A percentile compares a stretch with the other conserved stretches of the same genome.
These are phyloP conservation scores for Rhingia rostrata DNA, from an alignment of 2,888 invertebrate species.

Conservation along the genomic window DNA sequence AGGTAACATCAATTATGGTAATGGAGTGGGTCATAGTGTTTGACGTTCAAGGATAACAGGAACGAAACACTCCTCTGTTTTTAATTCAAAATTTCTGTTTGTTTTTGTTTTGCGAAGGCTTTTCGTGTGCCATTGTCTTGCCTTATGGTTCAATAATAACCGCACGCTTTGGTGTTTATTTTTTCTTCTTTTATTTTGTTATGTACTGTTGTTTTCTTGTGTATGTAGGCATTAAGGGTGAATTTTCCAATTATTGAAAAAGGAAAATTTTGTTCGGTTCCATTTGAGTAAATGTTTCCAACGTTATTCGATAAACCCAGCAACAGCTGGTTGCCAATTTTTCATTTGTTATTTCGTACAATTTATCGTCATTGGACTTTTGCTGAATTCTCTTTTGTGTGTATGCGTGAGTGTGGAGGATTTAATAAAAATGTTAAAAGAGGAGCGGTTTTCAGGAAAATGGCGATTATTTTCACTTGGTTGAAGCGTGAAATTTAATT, in stretches of 20 bases:
- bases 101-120: slow-evolving; percentile 21
- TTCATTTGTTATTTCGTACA: slow-evolving; percentile 30
- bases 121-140: slow-evolving; percentile 35
- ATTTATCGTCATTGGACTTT: slow-evolving; percentile 13
- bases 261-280: slow-evolving; percentile 59
- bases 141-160: slow-evolving; percentile 20
- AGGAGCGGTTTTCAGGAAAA: slow-evolving; percentile 53
- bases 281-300: slow-evolving; percentile 51
- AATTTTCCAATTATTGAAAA: slow-evolving; percentile 68
- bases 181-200: background rate
- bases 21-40: slow-evolving; percentile 46
- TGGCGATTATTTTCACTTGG: slow-evolving; percentile 61
- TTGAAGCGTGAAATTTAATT: slow-evolving; percentile 62
- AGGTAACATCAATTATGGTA: slow-evolving; percentile 65
- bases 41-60: slow-evolving; percentile 22
- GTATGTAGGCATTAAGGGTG: slow-evolving; percentile 24
- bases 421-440: slow-evolving; percentile 67
- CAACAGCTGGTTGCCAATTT: slow-evolving; percentile 66
- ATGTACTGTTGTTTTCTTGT: slow-evolving; percentile 3
- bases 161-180: slow-evolving; percentile 10
- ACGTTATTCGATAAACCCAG: slow-evolving; percentile 46
- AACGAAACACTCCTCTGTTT: slow-evolving; percentile 49
- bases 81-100: slow-evolving; percentile 20
- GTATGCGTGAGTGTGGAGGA: slow-evolving; percentile 55
- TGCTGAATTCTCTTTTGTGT: slow-evolving; percentile 34